A percentile compares a stretch with the other conserved stretches of the same genome.
Evolutionary conservation across 2,888 invertebrate genomes (phyloP).

Genomic region (Neoitamus cyanurus): DNA sequence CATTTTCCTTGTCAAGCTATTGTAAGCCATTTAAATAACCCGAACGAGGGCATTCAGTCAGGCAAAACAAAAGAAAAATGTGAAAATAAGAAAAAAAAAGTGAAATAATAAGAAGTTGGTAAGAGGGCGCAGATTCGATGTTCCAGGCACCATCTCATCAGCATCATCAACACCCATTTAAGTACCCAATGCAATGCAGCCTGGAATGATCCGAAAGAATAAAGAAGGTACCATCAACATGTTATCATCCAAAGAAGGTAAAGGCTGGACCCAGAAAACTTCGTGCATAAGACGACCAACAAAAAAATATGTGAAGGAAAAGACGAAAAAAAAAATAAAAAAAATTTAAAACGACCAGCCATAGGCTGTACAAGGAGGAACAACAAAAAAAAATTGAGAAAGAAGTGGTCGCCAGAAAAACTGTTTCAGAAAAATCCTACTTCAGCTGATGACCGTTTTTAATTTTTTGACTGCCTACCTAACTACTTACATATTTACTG

Average conservation of each 20-base stretch:
- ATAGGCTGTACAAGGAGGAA: background rate
- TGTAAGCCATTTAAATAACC: background rate
- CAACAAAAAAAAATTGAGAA: background rate
- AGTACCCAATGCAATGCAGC: background rate
- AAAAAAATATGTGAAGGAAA: background rate
- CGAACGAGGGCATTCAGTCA: background rate
- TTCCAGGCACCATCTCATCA: background rate
- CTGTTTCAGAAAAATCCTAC: background rate
- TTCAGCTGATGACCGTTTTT: constrained; percentile 10
- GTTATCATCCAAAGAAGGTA: background rate
- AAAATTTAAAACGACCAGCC: background rate
- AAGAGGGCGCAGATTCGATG: background rate
- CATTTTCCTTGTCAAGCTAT: background rate
- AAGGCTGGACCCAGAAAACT: background rate
- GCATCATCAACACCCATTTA: constrained; percentile 1
- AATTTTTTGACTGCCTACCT: background rate
- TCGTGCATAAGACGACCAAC: background rate
- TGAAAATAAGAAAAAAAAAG: background rate
- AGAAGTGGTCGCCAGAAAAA: background rate
- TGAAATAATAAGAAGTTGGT: background rate
- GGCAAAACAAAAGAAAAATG: background rate
- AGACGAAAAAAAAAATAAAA: background rate
- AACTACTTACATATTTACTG: constrained; percentile 11
- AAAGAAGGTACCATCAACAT: background rate
- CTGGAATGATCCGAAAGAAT: background rate